Percentiles rank a stretch among this genome's conserved stretches.
Conservation (phyloP, 2,888 invertebrate species). For the Cremastinae sp. region DNA sequence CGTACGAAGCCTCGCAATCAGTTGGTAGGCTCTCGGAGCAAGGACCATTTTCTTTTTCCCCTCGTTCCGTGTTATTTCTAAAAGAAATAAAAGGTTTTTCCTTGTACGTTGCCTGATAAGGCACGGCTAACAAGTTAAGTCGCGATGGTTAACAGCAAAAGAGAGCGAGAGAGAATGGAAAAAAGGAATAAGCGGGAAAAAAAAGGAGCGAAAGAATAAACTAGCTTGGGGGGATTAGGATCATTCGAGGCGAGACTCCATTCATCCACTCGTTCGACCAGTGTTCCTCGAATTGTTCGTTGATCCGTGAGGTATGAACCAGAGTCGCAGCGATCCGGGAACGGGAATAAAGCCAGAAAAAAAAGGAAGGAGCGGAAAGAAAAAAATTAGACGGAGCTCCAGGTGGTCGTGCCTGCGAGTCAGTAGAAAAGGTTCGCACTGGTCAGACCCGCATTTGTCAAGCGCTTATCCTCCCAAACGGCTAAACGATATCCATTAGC, state of each 20-base stretch:
- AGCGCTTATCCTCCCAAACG: constrained; percentile 9
- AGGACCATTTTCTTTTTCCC: constrained; percentile 1
- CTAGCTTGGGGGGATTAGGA: constrained; percentile 13
- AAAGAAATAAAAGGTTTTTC: constrained; percentile 27
- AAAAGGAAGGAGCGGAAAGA: not conserved
- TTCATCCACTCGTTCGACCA: constrained; percentile 28
- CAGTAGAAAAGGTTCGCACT: constrained; percentile 7
- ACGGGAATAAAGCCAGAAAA: not conserved
- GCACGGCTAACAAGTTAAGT: constrained; percentile 2
- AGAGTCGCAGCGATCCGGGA: not conserved
- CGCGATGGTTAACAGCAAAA: not conserved
- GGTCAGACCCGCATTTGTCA: constrained; percentile 30
- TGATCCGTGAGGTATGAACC: constrained; percentile 37
- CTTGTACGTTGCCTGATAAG: not conserved
- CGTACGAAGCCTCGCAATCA: constrained; percentile 27
- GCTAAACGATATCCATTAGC: constrained; percentile 28
- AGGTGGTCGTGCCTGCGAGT: not conserved
- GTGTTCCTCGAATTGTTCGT: constrained; percentile 42
- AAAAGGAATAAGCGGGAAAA: constrained; percentile 1
- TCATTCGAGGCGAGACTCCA: not conserved
- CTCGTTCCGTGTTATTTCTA: not conserved
- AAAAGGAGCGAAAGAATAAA: not conserved
- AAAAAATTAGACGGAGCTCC: not conserved
- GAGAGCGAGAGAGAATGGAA: constrained; percentile 4
- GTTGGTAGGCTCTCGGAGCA: constrained; percentile 5